A percentile compares a stretch with the other conserved stretches of the same genome.
phyloP scores from a whole-genome alignment of 2,113 vertebrate species.

The Hemiscyllium ocellatum region DNA sequence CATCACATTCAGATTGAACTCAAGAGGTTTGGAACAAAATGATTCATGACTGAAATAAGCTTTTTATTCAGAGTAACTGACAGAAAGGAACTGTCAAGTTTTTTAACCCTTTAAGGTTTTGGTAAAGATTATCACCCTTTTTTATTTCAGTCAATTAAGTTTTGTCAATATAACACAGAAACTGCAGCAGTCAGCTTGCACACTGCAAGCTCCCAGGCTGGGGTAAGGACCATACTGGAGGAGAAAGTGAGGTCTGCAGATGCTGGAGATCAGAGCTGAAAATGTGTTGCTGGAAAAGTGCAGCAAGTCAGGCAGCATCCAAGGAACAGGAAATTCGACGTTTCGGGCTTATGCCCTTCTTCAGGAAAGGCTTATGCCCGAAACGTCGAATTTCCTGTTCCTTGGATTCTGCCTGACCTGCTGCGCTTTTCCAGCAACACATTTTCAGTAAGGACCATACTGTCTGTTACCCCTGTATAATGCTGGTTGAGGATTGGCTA shows the following conservation, averaged over 20 bases:
- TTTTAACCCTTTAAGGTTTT: not conserved
- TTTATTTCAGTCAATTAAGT: not conserved
- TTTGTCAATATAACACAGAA: not conserved
- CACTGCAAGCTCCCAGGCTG: not conserved
- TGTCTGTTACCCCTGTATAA: not conserved
- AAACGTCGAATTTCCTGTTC: no score
- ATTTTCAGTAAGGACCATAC: not conserved
- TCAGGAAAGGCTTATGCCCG: no score
- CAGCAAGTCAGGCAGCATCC: no score
- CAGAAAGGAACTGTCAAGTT: not conserved
- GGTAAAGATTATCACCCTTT: not conserved
- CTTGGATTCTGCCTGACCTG: no score
- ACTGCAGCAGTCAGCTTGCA: not conserved
- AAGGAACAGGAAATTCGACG: no score
- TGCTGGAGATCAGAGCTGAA: no score
- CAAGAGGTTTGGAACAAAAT: not conserved
- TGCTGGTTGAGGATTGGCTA: not conserved
- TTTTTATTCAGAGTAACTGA: not conserved
- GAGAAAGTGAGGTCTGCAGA: no score
- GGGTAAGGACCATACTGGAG: not conserved
- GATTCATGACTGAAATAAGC: not conserved
- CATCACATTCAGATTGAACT: not conserved
- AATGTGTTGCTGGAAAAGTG: no score
- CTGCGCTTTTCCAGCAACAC: no score
- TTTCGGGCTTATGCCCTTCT: no score